Conservation (phyloP, 2,888 invertebrate species). For the Neoascia interrupta region DNA sequence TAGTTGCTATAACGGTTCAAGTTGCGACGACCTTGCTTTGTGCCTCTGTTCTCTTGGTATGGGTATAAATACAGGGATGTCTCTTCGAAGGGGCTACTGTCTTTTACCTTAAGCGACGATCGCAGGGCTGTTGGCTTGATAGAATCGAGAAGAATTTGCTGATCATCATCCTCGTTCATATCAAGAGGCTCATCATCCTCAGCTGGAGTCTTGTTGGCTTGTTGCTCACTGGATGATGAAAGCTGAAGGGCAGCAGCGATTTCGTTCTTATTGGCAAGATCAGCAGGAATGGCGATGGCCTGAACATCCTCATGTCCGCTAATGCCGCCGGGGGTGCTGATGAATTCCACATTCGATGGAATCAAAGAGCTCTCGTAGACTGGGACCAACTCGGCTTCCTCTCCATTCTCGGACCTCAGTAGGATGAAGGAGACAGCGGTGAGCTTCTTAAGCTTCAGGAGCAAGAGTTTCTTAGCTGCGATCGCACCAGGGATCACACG, state of each 20-base stretch:
- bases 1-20: conserved; percentile 16
- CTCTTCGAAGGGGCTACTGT: conserved; percentile 74
- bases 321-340: conserved; percentile 76
- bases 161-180: conserved; percentile 74
- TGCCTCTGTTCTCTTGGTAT: conserved; percentile 71
- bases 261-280: conserved; percentile 75
- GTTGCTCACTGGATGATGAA: conserved; percentile 63
- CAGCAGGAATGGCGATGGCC: conserved; percentile 76
- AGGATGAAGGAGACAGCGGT: conserved; percentile 76
- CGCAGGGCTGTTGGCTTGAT: conserved; percentile 24
- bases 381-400: conserved; percentile 76
- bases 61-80: conserved; percentile 75
- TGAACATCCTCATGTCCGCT: conserved; percentile 76
- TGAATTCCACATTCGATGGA: conserved; percentile 75
- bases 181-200: conserved; percentile 73
- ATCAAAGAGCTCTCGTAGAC: conserved; percentile 76
- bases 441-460: conserved; percentile 77
- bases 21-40: conserved; percentile 15
- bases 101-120: conserved; percentile 65
- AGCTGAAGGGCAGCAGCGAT: conserved; percentile 74
- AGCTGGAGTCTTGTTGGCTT: conserved; percentile 36
- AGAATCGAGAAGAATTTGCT: conserved; percentile 72
- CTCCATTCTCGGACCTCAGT: conserved; percentile 74
- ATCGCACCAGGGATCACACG: conserved; percentile 76
- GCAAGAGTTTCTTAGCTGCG: conserved; percentile 76